These are phyloP conservation scores for Synanthedon andrenaeformis DNA, from an alignment of 2,888 invertebrate species.

Conservation along the genomic window DNA sequence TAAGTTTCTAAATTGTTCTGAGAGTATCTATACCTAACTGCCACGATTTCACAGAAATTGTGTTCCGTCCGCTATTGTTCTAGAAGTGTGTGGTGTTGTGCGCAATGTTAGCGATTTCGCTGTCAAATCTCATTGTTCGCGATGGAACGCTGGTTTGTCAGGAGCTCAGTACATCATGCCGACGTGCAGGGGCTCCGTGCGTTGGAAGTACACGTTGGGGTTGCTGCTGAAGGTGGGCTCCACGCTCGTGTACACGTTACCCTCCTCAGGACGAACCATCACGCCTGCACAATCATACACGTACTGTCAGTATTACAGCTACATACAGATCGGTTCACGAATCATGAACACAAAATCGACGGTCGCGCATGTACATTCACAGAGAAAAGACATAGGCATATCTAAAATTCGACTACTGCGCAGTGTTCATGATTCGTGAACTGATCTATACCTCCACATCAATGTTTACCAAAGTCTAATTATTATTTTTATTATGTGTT, in stretches of 20 bases:
- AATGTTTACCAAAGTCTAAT: neutral
- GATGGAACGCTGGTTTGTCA: constrained; percentile 62
- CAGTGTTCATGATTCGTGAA: too few relatives aligned
- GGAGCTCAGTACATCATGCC: constrained; percentile 88
- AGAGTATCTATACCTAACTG: too few relatives aligned
- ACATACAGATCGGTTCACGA: too few relatives aligned
- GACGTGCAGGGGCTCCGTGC: constrained; percentile 83
- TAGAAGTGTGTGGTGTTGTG: neutral
- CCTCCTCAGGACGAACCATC: constrained; percentile 83
- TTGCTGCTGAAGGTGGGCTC: constrained; percentile 89
- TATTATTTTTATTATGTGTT: too few relatives aligned
- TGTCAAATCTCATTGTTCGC: constrained; percentile 65
- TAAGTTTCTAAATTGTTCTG: too few relatives aligned
- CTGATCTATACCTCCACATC: too few relatives aligned
- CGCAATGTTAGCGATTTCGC: constrained; percentile 22
- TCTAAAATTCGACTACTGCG: too few relatives aligned
- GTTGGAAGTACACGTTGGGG: constrained; percentile 91
- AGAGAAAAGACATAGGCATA: too few relatives aligned
- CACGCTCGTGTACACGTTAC: constrained; percentile 85
- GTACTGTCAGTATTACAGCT: constrained; percentile 4
- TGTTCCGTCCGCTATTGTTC: too few relatives aligned
- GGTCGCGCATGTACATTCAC: too few relatives aligned
- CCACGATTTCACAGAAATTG: too few relatives aligned
- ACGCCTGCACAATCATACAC: constrained; percentile 67
- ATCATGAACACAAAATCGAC: too few relatives aligned